Conservation (phyloP, 92 coral and sea anemone genomes). For the Palythoa grandis region DNA sequence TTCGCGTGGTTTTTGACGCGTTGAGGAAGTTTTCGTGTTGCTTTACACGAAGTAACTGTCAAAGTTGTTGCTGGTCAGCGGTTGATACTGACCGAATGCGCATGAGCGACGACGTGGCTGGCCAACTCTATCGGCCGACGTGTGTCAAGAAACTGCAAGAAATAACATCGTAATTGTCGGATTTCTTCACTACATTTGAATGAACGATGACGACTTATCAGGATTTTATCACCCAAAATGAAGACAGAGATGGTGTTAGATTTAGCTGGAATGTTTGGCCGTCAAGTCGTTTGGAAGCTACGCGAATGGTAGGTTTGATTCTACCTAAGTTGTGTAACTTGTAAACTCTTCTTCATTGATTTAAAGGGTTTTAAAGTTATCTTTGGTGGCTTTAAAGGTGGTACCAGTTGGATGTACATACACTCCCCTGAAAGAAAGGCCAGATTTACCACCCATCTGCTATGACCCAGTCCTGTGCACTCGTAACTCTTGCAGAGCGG, state of each 20-base stretch:
- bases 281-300: constrained; percentile 98
- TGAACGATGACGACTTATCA: constrained; percentile 88
- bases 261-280: constrained; percentile 99
- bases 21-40: neutral
- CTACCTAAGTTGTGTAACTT: neutral
- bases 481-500: constrained; percentile 95
- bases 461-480: constrained; percentile 98
- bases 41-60: neutral
- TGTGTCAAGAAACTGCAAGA: constrained; percentile 28
- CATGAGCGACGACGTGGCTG: constrained; percentile 53
- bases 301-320: constrained; percentile 81
- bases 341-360: neutral
- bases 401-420: constrained; percentile 97
- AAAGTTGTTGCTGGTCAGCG: constrained; percentile 6
- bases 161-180: constrained; percentile 19
- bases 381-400: constrained; percentile 58
- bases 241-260: constrained; percentile 97
- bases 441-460: constrained; percentile 97
- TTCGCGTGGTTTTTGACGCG: neutral
- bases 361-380: too few relatives aligned
- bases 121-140: constrained; percentile 17
- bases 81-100: neutral
- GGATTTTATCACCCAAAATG: constrained; percentile 96
- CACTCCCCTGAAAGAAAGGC: constrained; percentile 92
- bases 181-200: constrained; percentile 20